Conservation (phyloP, 2,888 invertebrate genomes). For the Nomada fucata region DNA sequence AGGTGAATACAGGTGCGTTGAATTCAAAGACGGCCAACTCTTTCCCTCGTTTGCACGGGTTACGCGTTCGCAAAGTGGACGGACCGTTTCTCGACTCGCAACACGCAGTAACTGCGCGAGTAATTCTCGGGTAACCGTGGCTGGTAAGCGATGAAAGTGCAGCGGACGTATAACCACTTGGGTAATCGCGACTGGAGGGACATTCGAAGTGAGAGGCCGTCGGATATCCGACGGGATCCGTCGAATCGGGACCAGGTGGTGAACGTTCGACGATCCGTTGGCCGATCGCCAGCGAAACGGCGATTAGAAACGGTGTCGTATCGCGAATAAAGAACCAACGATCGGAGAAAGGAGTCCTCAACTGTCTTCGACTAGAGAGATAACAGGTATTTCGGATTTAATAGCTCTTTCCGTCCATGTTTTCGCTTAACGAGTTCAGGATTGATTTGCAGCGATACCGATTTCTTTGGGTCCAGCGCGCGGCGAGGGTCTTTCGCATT, state of each 20-base stretch:
- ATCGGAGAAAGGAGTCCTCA: conserved; percentile 13
- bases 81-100: background rate
- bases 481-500: no score
- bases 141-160: conserved; percentile 72
- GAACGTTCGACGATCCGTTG: conserved; percentile 36
- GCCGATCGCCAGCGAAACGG: conserved; percentile 15
- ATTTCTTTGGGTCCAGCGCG: no score
- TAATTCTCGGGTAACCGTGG: conserved; percentile 64
- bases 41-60: conserved; percentile 33
- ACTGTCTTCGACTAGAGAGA: background rate
- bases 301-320: conserved; percentile 38
- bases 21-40: background rate
- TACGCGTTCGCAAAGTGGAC: background rate
- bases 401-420: background rate
- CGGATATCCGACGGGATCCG: conserved; percentile 38
- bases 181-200: conserved; percentile 73
- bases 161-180: conserved; percentile 72
- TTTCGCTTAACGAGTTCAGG: background rate
- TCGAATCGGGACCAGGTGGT: conserved; percentile 32
- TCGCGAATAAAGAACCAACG: background rate
- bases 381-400: background rate
- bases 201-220: conserved; percentile 49
- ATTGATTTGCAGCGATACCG: background rate
- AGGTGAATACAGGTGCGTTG: no score
- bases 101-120: conserved; percentile 50